Evolutionary conservation across 30 jellyfish, hydroid and myxozoan species (phyloP), one percentile per base, ranked within the genome.

Genomic region (Cassiopea xamachana): DNA sequence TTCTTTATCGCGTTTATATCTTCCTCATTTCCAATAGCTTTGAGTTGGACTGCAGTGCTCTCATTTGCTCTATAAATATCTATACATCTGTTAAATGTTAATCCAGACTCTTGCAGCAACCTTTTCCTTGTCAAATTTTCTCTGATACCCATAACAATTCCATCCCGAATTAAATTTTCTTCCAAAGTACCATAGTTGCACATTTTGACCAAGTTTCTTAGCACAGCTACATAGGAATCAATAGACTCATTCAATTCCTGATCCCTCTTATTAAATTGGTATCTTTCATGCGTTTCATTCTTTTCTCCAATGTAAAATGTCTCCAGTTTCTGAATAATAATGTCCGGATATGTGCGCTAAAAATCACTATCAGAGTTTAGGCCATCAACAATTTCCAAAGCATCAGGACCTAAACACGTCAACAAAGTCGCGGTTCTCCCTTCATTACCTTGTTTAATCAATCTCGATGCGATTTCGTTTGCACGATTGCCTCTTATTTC

Each of bases 341-440:
- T 69, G 8, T 69, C 79, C n/a, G 79, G 79, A 69, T 69, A 7
- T 69, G 79, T 69, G 79, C 79, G 79, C 48, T 69, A 15, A 15
- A 69, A n/a, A 39, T 69, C 79, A 39, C 79, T 69, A 69, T 15
- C 79, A 69, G n/a, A 69, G n/a, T 59, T 74, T 13, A 74, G 49
- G 61, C 83, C 83, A 74, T 74, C 83, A 8, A 74, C 18, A 18
- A 74, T 18, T 74, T 74, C 83, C 59, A 74, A 10, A 18, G 83
- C 83, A 74, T 74, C 83, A 18, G 83, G 83, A 16, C 83, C 83
- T 46, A 74, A 69, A 69, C 79, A 69, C 79, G 79, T 69, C 79
- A 69, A 69, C 39, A 27, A 27, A 27, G 39, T 27, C 39, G 39
- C 39, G 39, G 39, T 27, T 27, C 39, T 27, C 39, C 39, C 39